These are phyloP conservation scores for Leptothorax acervorum DNA, from an alignment of 2,888 invertebrate genomes.

Conservation along the genomic window DNA sequence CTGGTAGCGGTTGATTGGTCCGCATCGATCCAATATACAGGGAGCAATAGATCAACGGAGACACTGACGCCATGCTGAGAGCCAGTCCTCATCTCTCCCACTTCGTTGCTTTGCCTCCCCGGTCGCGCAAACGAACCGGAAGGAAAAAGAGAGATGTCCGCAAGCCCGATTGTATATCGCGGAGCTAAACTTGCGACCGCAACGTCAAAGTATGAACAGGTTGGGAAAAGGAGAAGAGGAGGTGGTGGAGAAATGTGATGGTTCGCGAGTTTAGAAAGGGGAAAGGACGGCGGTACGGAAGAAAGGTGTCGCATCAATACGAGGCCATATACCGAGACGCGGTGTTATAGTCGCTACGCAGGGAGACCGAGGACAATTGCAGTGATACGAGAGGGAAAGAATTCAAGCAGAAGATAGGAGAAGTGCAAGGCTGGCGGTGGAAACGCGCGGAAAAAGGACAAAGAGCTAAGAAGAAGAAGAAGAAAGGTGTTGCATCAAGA, in stretches of 20 bases:
- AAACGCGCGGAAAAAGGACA: constrained; percentile 37
- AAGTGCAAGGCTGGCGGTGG: constrained; percentile 16
- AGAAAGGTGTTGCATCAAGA: constrained; percentile 50
- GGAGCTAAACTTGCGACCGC: constrained; percentile 10
- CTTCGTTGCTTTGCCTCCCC: constrained; percentile 11
- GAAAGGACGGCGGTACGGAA: not conserved
- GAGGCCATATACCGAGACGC: constrained; percentile 41
- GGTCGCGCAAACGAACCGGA: constrained; percentile 12
- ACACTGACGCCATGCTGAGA: constrained; percentile 74
- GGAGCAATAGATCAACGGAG: constrained; percentile 77
- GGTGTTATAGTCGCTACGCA: constrained; percentile 41
- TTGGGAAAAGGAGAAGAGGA: not conserved
- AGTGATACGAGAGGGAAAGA: constrained; percentile 41
- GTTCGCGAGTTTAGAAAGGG: constrained; percentile 27
- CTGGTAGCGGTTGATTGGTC: constrained; percentile 74
- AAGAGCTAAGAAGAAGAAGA: constrained; percentile 30
- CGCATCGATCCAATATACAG: constrained; percentile 76
- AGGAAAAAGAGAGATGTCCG: constrained; percentile 37
- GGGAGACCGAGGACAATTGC: constrained; percentile 45
- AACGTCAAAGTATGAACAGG: not conserved
- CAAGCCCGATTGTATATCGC: constrained; percentile 26
- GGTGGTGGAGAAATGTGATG: constrained; percentile 1
- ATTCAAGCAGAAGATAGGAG: constrained; percentile 51
- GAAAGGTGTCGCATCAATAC: constrained; percentile 54
- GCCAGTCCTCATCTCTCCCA: constrained; percentile 40